These are phyloP conservation scores for Rhynchopsitta pachyrhyncha DNA, from an alignment of 2,113 vertebrate genomes.

Conservation along the genomic window DNA sequence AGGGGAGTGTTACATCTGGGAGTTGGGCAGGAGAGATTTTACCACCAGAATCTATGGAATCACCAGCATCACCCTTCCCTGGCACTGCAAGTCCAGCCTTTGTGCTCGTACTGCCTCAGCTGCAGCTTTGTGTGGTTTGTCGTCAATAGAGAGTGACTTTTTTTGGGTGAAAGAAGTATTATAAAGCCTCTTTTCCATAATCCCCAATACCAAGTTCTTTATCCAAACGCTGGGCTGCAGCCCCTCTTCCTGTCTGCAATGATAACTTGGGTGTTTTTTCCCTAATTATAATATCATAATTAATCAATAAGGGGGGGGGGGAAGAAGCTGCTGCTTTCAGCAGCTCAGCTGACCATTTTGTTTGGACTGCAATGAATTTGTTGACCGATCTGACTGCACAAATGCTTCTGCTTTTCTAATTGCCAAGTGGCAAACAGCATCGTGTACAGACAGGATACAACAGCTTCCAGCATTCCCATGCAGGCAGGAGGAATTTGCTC, in stretches of 20 bases:
- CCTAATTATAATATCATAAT: neutral
- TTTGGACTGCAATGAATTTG: neutral
- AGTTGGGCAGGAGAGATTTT: neutral
- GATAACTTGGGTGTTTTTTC: neutral
- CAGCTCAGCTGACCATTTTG: neutral
- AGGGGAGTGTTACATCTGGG: neutral
- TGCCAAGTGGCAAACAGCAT: neutral
- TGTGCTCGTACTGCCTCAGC: neutral
- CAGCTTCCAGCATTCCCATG: neutral
- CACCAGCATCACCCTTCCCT: neutral
- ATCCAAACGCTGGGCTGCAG: neutral
- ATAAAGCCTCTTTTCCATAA: neutral
- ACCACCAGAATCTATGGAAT: neutral
- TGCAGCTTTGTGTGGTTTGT: accelerated
- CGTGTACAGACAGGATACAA: accelerated
- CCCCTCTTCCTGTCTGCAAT: neutral
- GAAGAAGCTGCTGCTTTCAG: neutral
- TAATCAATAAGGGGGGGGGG: neutral
- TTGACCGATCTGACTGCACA: neutral
- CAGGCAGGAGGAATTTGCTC: neutral
- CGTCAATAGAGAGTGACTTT: neutral
- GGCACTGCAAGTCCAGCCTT: neutral
- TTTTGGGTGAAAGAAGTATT: neutral
- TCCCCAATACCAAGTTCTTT: neutral
- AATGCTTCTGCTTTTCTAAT: neutral